These are phyloP conservation scores for Danio choprae DNA, from an alignment of 2,797 vertebrate genomes.

Conservation along the genomic window DNA sequence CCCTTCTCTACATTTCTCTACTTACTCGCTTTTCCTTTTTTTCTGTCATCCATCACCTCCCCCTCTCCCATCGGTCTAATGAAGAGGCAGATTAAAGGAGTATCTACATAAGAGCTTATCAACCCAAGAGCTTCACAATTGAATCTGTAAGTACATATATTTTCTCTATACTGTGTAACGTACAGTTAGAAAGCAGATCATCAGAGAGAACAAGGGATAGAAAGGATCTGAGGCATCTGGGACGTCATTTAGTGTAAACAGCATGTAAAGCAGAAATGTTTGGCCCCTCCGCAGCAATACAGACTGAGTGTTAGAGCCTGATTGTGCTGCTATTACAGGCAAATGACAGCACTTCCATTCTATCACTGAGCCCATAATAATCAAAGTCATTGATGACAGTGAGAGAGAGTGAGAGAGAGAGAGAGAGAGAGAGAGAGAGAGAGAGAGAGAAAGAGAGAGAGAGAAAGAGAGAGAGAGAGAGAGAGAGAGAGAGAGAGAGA, in stretches of 20 bases:
- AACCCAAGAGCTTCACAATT: conserved; percentile 39
- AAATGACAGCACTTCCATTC: conserved; percentile 79
- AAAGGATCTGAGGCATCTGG: conserved; percentile 8
- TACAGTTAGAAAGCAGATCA: conserved; percentile 26
- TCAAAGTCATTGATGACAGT: conserved; percentile 70
- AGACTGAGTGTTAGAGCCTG: conserved; percentile 67
- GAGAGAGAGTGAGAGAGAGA: conserved; percentile 62
- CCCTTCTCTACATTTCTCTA: conserved; percentile 21
- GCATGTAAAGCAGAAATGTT: conserved; percentile 73
- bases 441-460: too few species aligned
- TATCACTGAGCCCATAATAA: conserved; percentile 78
- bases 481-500: conserved; percentile 70
- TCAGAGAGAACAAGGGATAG: not conserved
- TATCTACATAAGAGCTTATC: conserved; percentile 59
- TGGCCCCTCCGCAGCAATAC: conserved; percentile 60
- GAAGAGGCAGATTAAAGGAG: conserved; percentile 58
- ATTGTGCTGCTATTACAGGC: conserved; percentile 82
- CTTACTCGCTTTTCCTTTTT: not conserved
- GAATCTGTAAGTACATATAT: conserved; percentile 35
- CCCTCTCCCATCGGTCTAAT: conserved; percentile 16
- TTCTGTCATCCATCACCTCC: conserved; percentile 16
- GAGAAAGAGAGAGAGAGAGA: conserved; percentile 57
- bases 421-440: conserved; percentile 61
- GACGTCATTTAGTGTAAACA: conserved; percentile 65
- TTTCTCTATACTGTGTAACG: conserved; percentile 40